These are phyloP conservation scores for Pheosia gnoma DNA, from an alignment of 2,888 invertebrate genomes.

Conservation along the genomic window DNA sequence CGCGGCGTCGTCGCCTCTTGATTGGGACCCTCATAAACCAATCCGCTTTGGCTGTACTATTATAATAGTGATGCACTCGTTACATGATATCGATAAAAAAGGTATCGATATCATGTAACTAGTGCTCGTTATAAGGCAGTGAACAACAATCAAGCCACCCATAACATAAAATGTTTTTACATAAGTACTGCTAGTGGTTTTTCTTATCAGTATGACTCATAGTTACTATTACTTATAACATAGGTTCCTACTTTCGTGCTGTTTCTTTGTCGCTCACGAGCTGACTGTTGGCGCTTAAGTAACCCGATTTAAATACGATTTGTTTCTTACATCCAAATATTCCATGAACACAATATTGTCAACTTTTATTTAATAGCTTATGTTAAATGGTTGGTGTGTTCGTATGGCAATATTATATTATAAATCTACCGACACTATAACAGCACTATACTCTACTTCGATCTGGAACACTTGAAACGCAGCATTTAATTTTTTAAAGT, in stretches of 20 bases:
- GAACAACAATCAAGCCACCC: too few species aligned
- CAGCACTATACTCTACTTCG: conserved; percentile 35
- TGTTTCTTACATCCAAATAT: background rate
- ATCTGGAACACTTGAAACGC: conserved; percentile 10
- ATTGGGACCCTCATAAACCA: conserved; percentile 79
- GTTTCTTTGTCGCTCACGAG: too few species aligned
- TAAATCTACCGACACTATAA: conserved; percentile 15
- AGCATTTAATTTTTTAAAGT: conserved; percentile 12
- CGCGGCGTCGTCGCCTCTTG: conserved; percentile 79
- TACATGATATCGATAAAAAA: conserved; percentile 25
- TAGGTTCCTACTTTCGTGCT: too few species aligned
- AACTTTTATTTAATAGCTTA: background rate
- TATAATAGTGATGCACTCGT: conserved; percentile 2
- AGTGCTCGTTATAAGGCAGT: too few species aligned
- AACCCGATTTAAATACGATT: too few species aligned
- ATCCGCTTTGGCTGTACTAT: conserved; percentile 55
- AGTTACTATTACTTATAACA: too few species aligned
- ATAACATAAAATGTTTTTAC: too few species aligned
- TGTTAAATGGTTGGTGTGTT: background rate
- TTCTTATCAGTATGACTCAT: too few species aligned
- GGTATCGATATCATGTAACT: too few species aligned
- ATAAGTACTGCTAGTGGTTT: too few species aligned
- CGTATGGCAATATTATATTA: too few species aligned
- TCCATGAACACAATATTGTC: conserved; percentile 8
- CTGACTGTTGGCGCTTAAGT: too few species aligned